Evolutionary conservation across 2,888 invertebrate species (phyloP).

Genomic region (Stegana nigrithorax): DNA sequence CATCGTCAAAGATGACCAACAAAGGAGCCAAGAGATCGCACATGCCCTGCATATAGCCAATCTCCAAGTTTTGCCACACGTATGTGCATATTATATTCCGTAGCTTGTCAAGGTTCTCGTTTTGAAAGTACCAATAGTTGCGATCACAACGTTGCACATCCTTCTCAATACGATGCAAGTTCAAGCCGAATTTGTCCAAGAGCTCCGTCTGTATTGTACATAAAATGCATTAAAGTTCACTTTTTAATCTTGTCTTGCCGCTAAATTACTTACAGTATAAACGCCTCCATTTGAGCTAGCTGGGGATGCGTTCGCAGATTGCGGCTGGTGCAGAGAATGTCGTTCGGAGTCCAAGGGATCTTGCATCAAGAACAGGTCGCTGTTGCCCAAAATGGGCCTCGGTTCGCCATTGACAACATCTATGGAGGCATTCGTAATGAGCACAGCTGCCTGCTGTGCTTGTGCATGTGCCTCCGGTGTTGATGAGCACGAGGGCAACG

Average conservation of each 20-base stretch:
- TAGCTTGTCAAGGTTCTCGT: constrained; percentile 89
- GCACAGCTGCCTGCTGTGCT: constrained; percentile 73
- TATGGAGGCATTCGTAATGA: constrained; percentile 79
- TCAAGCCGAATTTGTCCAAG: constrained; percentile 85
- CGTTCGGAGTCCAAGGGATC: constrained; percentile 69
- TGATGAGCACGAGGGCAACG: neutral
- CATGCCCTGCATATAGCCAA: constrained; percentile 97
- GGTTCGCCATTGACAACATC: constrained; percentile 71
- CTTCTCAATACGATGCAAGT: constrained; percentile 94
- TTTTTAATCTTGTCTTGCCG: too few species aligned
- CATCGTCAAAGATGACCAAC: constrained; percentile 91
- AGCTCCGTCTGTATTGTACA: constrained; percentile 77
- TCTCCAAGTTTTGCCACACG: constrained; percentile 91
- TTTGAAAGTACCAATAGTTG: constrained; percentile 92
- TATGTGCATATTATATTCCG: constrained; percentile 98
- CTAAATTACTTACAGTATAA: constrained; percentile 80
- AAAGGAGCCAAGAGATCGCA: constrained; percentile 95
- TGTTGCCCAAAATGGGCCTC: constrained; percentile 69
- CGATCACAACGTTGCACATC: constrained; percentile 96
- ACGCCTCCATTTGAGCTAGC: constrained; percentile 93
- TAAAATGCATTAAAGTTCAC: too few species aligned
- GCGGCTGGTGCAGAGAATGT: constrained; percentile 66
- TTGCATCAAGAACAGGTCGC: constrained; percentile 72
- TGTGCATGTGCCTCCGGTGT: constrained; percentile 25
- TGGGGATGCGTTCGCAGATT: constrained; percentile 83